Base-by-base conservation (phyloP, 1,140 invertebrate genomes). In the Brachionus paranguensis region DNA sequence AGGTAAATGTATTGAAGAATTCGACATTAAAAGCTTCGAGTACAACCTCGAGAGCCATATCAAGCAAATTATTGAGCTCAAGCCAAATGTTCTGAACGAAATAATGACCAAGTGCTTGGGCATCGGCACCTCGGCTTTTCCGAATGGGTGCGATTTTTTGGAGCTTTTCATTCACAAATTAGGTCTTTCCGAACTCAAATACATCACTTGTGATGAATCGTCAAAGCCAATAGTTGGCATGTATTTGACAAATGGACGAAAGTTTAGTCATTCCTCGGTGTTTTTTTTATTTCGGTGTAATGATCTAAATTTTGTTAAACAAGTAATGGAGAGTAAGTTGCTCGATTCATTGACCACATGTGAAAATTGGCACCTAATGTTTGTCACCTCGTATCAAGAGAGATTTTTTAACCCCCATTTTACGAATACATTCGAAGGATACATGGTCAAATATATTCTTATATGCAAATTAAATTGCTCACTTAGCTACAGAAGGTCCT, bases 301-400 rank as follows among this genome's bases (percentile, higher is more conserved):
- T 33, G 65, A 70, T 12, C 33, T 70, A 37, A 41, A 33, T 37
- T 41, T 70, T 11, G 27, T 70, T n/a, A 70, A n/a, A 3, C 65
- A 70, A 33, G 37, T 41, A 37, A 14, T 70, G 11, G 20, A 37
- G 14, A 33, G 12, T 14, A 33, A 70, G 14, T 6, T 70, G 65
- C 27, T 70, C 33, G 37, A 70, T 70, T 17, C 12, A 1, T 33
- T 37, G 65, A 37, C 29, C n/a, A n/a, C 37, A 33, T 37, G 65
- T 29, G 65, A 70, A 24, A 70, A 70, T 70, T 70, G 65, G 65
- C 65, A 70, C 11, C 24, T 70, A 33, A 70, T 70, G 65, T 70
- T 70, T 70, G 65, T 70, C 65, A 41, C 65, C 10, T 70, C 65
- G 5, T 70, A 70, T 17, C 65, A 70, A 17, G 65, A 70, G 11